Evolutionary conservation across 2,888 invertebrate species (phyloP).

Genomic region (Danaus chrysippus): DNA sequence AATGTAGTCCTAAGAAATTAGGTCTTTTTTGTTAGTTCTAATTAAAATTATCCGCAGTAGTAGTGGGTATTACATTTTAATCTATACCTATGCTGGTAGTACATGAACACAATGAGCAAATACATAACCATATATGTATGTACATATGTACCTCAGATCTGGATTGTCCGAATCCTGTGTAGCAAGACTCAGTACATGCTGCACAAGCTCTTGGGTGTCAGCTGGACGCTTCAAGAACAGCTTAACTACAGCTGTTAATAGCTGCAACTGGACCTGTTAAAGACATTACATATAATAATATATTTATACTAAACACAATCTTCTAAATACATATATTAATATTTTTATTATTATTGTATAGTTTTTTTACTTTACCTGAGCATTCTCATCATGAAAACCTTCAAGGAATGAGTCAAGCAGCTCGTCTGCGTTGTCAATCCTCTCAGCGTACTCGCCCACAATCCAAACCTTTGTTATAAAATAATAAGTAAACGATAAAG

Average conservation of each 20-base stretch:
- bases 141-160: constrained; percentile 84
- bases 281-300: not conserved
- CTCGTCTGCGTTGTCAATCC: constrained; percentile 99
- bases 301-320: not conserved
- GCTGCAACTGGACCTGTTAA: constrained; percentile 90
- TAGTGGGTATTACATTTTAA: not conserved
- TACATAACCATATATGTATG: no score
- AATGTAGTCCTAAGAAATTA: no score
- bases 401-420: constrained; percentile 98
- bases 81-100: not conserved
- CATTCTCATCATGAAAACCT: constrained; percentile 98
- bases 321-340: not conserved
- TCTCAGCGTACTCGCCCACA: constrained; percentile 98
- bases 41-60: no score
- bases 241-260: constrained; percentile 98
- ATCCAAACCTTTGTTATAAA: constrained; percentile 82
- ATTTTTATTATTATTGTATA: not conserved
- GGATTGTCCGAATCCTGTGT: constrained; percentile 98
- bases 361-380: constrained; percentile 78
- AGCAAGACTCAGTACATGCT: constrained; percentile 94
- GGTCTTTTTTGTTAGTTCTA: no score
- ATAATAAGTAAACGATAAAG: no score
- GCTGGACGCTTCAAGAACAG: constrained; percentile 98
- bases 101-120: no score
- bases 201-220: constrained; percentile 98